phyloP scores from a whole-genome alignment of 2,888 invertebrate genomes.

The Drosophila buzzatii region DNA sequence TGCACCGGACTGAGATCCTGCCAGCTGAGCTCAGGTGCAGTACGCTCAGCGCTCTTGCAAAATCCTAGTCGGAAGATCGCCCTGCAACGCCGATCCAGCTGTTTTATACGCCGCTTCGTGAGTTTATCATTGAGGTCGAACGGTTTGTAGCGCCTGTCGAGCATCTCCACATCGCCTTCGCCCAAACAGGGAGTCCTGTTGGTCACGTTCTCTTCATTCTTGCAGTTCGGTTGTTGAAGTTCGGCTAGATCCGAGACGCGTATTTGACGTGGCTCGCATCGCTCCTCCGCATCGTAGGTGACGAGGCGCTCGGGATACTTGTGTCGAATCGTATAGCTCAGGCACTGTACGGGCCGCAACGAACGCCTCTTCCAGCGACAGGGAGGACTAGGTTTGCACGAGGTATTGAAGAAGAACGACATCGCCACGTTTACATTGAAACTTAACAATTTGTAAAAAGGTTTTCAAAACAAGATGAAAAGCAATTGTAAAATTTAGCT shows the following conservation, averaged over 20 bases:
- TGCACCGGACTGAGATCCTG: constrained; percentile 33
- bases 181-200: not conserved
- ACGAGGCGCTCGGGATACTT: constrained; percentile 54
- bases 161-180: not conserved
- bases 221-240: not conserved
- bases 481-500: constrained; percentile 23
- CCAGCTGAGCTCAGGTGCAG: constrained; percentile 33
- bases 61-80: constrained; percentile 23
- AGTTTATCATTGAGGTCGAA: not conserved
- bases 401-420: not conserved
- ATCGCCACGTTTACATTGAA: constrained; percentile 25
- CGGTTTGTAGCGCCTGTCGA: not conserved
- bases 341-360: not conserved
- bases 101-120: not conserved
- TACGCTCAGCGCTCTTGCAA: not conserved
- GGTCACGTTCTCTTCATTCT: not conserved
- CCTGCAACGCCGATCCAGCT: constrained; percentile 36
- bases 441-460: constrained; percentile 34
- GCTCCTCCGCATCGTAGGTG: constrained; percentile 64
- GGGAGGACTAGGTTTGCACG: too few relatives aligned
- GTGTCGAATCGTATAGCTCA: constrained; percentile 49
- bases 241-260: constrained; percentile 40
- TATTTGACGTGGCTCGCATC: constrained; percentile 51
- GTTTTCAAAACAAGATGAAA: constrained; percentile 28
- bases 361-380: not conserved